Evolutionary conservation across 2,113 vertebrate genomes (phyloP).

Genomic region (Herpetotheres cachinnans): DNA sequence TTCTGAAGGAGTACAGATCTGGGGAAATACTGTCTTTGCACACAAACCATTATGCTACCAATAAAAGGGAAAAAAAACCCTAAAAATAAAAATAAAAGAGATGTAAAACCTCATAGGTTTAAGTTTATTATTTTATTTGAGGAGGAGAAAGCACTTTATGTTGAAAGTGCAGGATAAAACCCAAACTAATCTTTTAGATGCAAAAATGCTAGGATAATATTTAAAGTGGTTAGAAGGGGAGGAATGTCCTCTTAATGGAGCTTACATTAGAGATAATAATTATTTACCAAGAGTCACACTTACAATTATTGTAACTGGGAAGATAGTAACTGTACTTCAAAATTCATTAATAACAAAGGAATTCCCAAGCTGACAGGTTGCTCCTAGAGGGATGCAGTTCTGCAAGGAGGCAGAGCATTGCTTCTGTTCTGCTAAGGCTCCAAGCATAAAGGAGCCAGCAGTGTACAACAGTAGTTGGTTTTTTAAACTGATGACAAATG

Average conservation of each 20-base stretch:
- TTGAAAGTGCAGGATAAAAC: background rate
- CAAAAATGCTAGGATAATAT: background rate
- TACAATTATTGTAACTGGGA: background rate
- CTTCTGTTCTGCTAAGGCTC: background rate
- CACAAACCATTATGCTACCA: background rate
- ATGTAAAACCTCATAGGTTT: background rate
- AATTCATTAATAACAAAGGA: background rate
- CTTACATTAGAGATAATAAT: background rate
- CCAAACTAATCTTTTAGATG: background rate
- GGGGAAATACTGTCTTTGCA: background rate
- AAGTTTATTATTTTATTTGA: background rate
- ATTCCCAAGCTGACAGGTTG: background rate
- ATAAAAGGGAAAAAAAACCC: background rate
- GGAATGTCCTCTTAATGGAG: background rate
- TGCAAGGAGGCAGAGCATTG: background rate
- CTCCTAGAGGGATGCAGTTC: background rate
- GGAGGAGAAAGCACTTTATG: background rate
- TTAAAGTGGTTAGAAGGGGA: background rate
- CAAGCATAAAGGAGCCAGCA: background rate
- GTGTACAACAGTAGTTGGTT: background rate
- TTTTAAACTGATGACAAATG: background rate
- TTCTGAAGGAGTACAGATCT: background rate
- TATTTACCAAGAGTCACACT: background rate
- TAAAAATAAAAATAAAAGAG: too few species aligned
- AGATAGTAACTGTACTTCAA: background rate